Percentiles rank a stretch among this genome's conserved stretches.
Evolutionary conservation across 2,888 invertebrate genomes (phyloP).

Genomic region (Nudaria mundana): DNA sequence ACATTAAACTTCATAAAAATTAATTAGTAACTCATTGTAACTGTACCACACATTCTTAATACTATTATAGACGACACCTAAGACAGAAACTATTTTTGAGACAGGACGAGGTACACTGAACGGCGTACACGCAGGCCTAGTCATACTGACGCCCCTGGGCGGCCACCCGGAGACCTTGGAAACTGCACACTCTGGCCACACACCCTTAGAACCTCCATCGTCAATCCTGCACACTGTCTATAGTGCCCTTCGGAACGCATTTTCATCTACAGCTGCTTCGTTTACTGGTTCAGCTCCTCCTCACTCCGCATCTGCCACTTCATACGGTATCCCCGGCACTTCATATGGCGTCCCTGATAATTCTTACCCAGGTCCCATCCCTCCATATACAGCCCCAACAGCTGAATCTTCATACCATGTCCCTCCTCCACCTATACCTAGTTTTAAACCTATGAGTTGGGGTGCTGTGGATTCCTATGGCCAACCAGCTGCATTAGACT

Average conservation of each 20-base stretch:
- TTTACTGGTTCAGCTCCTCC: slow-evolving; percentile 20
- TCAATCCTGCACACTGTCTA: slow-evolving; percentile 66
- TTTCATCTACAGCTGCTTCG: slow-evolving; percentile 35
- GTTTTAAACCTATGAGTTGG: slow-evolving; percentile 65
- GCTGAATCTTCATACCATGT: slow-evolving; percentile 38
- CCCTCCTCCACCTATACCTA: slow-evolving; percentile 50
- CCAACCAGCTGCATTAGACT: slow-evolving; percentile 60
- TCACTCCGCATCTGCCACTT: background rate
- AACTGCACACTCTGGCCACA: slow-evolving; percentile 48
- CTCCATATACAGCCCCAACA: slow-evolving; percentile 7
- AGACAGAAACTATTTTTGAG: slow-evolving; percentile 55
- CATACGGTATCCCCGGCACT: background rate
- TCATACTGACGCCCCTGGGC: slow-evolving; percentile 68
- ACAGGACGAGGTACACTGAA: slow-evolving; percentile 73
- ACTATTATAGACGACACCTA: slow-evolving; percentile 37
- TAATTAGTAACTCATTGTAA: slow-evolving; percentile 1
- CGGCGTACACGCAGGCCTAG: slow-evolving; percentile 72
- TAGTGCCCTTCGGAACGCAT: slow-evolving; percentile 65
- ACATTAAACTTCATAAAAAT: background rate
- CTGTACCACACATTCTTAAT: slow-evolving; percentile 10
- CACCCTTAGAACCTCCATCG: slow-evolving; percentile 62
- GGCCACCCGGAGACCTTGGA: slow-evolving; percentile 51
- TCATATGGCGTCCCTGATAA: background rate
- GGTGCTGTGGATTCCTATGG: slow-evolving; percentile 70
- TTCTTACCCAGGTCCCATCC: background rate